These are phyloP conservation scores for Geotrupes spiniger DNA, from an alignment of 2,888 invertebrate genomes.

Conservation along the genomic window DNA sequence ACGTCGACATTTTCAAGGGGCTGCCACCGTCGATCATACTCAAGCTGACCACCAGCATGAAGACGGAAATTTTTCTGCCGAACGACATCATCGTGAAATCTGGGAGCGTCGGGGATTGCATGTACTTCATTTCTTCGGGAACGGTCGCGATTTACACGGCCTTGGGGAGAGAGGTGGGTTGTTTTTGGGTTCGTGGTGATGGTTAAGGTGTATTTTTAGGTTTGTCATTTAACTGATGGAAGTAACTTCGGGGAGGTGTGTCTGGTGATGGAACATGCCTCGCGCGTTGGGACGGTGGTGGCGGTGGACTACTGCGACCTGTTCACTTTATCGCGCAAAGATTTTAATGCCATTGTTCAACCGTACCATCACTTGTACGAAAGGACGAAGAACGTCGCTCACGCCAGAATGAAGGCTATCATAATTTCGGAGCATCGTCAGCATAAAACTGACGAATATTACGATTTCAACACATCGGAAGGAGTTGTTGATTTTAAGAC, in stretches of 20 bases:
- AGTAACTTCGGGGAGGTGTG: slow-evolving; percentile 52
- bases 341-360: slow-evolving; percentile 45
- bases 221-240: slow-evolving; percentile 49
- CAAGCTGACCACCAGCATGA: slow-evolving; percentile 39
- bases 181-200: too few species aligned
- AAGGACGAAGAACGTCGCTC: slow-evolving; percentile 36
- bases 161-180: slow-evolving; percentile 45
- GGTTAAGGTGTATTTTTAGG: too few species aligned
- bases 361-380: slow-evolving; percentile 44
- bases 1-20: slow-evolving; percentile 45
- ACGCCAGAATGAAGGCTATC: too few species aligned
- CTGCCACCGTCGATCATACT: slow-evolving; percentile 41
- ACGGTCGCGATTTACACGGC: slow-evolving; percentile 50
- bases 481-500: not conserved
- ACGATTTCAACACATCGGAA: not conserved
- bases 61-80: slow-evolving; percentile 44
- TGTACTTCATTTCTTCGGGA: slow-evolving; percentile 49
- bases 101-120: slow-evolving; percentile 40
- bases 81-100: slow-evolving; percentile 47
- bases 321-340: slow-evolving; percentile 42
- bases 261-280: slow-evolving; percentile 47
- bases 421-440: too few species aligned
- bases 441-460: too few species aligned
- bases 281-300: slow-evolving; percentile 45
- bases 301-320: slow-evolving; percentile 52